phyloP scores from a whole-genome alignment of 2,113 vertebrate genomes.

The Siniperca chuatsi region DNA sequence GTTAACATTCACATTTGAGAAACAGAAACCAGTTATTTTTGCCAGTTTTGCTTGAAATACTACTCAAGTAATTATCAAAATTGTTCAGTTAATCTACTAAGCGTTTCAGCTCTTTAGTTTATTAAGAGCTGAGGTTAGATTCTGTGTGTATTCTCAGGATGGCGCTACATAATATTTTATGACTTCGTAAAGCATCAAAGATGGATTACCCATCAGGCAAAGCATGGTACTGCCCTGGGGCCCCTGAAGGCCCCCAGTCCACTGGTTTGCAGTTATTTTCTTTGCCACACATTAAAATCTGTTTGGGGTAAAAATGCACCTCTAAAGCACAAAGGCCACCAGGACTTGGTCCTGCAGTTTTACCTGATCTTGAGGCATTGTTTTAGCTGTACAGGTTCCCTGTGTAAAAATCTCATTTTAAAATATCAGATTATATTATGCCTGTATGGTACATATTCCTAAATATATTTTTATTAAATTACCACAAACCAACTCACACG shows the following conservation, averaged over 20 bases:
- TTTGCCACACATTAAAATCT: slow-evolving; percentile 1
- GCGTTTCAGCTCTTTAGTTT: neutral
- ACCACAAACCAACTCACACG: neutral
- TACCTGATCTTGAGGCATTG: neutral
- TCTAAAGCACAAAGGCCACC: neutral
- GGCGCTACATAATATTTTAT: neutral
- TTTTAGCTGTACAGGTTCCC: neutral
- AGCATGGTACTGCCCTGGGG: neutral
- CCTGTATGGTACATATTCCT: neutral
- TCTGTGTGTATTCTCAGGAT: neutral
- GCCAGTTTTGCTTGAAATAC: neutral
- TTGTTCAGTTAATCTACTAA: neutral
- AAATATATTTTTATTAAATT: neutral
- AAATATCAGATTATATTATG: neutral
- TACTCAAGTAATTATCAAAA: neutral
- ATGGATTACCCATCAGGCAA: neutral
- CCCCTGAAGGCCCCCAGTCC: neutral
- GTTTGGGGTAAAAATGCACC: neutral
- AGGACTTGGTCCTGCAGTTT: neutral
- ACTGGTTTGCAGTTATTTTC: neutral
- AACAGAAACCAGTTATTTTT: neutral
- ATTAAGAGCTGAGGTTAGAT: neutral
- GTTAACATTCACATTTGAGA: neutral
- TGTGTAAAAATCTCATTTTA: neutral
- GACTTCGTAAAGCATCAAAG: neutral